Percentiles rank a stretch among this genome's conserved stretches.
Conservation (phyloP, 2,113 vertebrate genomes). For the Stictonetta naevosa region DNA sequence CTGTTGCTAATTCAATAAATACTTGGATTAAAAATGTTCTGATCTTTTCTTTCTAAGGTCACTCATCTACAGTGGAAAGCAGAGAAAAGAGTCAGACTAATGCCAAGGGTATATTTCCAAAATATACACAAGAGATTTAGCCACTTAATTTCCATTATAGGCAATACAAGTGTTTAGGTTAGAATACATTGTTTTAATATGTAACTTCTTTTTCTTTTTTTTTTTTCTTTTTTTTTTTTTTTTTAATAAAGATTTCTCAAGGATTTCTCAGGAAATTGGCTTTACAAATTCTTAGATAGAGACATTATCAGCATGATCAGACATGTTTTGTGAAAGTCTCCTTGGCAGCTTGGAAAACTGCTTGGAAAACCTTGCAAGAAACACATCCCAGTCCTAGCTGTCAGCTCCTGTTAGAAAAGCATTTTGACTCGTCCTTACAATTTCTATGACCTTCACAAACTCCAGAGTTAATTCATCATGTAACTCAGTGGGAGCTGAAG, state of each 20-base stretch:
- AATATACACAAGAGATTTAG: not conserved
- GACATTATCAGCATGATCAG: not conserved
- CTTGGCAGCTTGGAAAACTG: not conserved
- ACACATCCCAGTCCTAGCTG: not conserved
- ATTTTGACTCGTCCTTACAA: not conserved
- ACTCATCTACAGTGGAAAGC: not conserved
- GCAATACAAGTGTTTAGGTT: not conserved
- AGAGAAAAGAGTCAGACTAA: not conserved
- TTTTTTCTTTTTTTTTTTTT: not conserved
- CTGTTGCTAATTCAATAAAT: not conserved
- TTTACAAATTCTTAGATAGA: not conserved
- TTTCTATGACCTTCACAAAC: not conserved
- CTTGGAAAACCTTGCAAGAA: not conserved
- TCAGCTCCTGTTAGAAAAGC: not conserved
- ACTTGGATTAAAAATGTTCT: not conserved
- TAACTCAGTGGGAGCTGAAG: not conserved
- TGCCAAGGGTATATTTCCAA: not conserved
- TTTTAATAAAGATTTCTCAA: not conserved
- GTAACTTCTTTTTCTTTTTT: not conserved
- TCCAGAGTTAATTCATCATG: not conserved
- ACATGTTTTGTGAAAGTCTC: not conserved
- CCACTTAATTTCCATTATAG: not conserved
- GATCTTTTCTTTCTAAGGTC: not conserved
- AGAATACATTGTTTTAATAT: not conserved
- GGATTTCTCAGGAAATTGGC: not conserved